These are phyloP conservation scores for Helicoverpa armigera DNA, from an alignment of 1,140 invertebrate species.

Conservation along the genomic window DNA sequence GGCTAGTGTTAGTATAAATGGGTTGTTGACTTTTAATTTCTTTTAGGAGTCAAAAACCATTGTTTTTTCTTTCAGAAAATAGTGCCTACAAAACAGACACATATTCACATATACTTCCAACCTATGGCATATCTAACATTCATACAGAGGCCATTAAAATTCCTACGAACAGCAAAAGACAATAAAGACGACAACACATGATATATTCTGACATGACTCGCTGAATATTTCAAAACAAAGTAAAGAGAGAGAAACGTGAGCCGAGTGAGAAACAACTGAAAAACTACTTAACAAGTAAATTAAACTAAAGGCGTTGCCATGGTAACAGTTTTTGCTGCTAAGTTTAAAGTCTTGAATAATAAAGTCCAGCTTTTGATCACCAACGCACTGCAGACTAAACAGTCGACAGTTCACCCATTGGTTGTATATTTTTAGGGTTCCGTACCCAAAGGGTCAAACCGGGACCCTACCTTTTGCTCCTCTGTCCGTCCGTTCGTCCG, in stretches of 20 bases:
- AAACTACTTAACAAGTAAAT: conserved; percentile 35
- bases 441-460: no score
- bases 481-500: no score
- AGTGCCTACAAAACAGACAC: no score
- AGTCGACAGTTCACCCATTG: no score
- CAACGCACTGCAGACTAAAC: no score
- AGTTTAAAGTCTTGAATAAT: conserved; percentile 18
- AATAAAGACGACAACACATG: not conserved
- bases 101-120: not conserved
- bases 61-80: no score
- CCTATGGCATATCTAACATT: not conserved
- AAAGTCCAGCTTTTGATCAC: conserved; percentile 12
- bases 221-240: conserved; percentile 10
- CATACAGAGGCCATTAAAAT: not conserved
- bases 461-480: no score
- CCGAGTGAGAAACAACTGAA: conserved; percentile 15
- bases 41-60: no score
- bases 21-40: no score
- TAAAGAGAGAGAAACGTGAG: conserved; percentile 9
- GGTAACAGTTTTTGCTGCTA: conserved; percentile 5
- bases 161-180: not conserved
- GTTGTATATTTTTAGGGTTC: no score
- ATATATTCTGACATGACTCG: conserved; percentile 20
- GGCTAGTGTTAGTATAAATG: no score
- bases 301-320: conserved; percentile 24